Percentiles rank a stretch among this genome's conserved stretches.
Evolutionary conservation across 2,888 invertebrate species (phyloP).

Genomic region (Tetragonisca angustula): DNA sequence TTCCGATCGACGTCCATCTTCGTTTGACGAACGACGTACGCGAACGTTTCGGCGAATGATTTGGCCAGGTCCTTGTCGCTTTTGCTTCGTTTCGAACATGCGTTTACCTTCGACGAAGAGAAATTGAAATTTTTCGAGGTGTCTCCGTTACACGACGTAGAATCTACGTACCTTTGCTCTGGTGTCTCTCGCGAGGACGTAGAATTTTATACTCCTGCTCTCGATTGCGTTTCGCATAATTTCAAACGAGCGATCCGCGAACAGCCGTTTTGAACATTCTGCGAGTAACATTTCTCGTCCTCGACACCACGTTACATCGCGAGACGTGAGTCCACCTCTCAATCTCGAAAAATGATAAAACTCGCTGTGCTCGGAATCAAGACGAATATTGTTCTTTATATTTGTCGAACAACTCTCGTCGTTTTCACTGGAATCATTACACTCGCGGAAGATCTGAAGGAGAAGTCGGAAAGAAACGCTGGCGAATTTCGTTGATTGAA

Average conservation of each 20-base stretch:
- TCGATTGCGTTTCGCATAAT: background rate
- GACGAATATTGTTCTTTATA: background rate
- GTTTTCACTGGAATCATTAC: background rate
- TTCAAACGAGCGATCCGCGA: background rate
- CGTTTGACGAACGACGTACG: constrained; percentile 21
- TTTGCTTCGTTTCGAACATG: background rate
- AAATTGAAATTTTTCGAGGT: background rate
- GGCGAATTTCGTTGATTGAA: background rate
- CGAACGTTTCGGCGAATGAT: constrained; percentile 15
- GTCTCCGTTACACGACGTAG: background rate
- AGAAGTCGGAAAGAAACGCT: background rate
- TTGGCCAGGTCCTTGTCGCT: background rate
- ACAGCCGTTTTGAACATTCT: constrained; percentile 30
- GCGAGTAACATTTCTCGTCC: background rate
- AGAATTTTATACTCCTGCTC: constrained; percentile 2
- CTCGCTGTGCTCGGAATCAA: background rate
- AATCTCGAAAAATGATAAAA: background rate
- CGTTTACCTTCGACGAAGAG: constrained; percentile 19
- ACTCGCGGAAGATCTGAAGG: background rate
- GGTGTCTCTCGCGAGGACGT: no score
- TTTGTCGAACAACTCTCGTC: no score
- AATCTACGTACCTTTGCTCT: background rate
- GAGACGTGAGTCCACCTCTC: background rate
- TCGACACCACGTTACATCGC: background rate
- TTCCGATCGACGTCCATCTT: constrained; percentile 55